phyloP scores from a whole-genome alignment of 2,888 invertebrate genomes.

The Chelonus formosanus region DNA sequence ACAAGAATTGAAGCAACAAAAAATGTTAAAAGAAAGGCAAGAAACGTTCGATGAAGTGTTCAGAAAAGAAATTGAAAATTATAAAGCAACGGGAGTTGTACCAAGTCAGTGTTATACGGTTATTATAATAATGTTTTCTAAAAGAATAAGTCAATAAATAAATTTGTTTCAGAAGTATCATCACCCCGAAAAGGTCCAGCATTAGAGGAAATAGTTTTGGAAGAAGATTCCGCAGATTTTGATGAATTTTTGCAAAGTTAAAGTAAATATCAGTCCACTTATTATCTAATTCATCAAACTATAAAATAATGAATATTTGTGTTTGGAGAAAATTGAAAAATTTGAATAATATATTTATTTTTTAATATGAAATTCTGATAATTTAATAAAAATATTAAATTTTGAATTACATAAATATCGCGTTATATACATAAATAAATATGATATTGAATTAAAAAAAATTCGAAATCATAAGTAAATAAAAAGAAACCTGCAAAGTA shows the following conservation, averaged over 20 bases:
- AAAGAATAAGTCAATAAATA: too few relatives aligned
- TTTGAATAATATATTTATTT: too few relatives aligned
- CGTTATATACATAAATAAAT: too few relatives aligned
- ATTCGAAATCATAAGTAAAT: too few relatives aligned
- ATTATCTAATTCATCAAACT: too few relatives aligned
- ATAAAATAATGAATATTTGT: too few relatives aligned
- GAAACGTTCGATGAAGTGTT: slow-evolving; percentile 77
- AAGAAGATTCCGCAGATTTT: slow-evolving; percentile 70
- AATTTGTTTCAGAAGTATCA: slow-evolving; percentile 49
- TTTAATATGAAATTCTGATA: too few relatives aligned
- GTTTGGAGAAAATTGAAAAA: too few relatives aligned
- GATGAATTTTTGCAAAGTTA: slow-evolving; percentile 71
- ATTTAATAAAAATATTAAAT: too few relatives aligned
- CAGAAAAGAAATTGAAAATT: slow-evolving; percentile 73
- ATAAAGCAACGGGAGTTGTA: slow-evolving; percentile 71
- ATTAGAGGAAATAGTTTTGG: slow-evolving; percentile 74
- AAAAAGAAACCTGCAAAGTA: too few relatives aligned
- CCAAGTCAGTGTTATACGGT: slow-evolving; percentile 66
- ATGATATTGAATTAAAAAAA: too few relatives aligned
- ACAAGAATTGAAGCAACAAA: slow-evolving; percentile 69
- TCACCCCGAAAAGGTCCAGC: slow-evolving; percentile 62
- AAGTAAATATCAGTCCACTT: slow-evolving; percentile 17
- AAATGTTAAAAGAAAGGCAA: slow-evolving; percentile 72
- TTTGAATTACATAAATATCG: too few relatives aligned
- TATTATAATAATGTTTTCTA: not conserved